Percentiles rank a stretch among this genome's conserved stretches.
Conservation (phyloP, 2,888 invertebrate genomes). For the Conus canariensis region DNA sequence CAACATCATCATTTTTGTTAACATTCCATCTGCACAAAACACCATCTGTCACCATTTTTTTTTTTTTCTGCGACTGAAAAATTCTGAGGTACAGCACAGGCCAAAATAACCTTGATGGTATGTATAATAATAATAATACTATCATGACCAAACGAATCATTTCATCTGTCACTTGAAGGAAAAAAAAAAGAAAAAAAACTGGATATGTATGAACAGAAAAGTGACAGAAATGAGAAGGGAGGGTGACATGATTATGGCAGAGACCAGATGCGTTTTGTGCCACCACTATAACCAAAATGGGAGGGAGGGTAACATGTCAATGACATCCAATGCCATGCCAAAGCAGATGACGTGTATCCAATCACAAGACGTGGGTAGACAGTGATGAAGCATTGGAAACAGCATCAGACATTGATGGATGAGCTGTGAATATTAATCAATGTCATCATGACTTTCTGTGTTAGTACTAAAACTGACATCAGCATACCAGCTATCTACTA, state of each 20-base stretch:
- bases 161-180: background rate
- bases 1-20: background rate
- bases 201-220: background rate
- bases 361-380: conserved; percentile 28
- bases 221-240: background rate
- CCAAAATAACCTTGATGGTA: background rate
- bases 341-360: conserved; percentile 7
- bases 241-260: background rate
- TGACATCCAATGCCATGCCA: conserved; percentile 23
- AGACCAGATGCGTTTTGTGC: conserved; percentile 24
- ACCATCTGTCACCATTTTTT: background rate
- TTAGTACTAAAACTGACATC: no score
- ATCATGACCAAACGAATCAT: background rate
- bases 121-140: background rate
- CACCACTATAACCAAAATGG: background rate
- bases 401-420: background rate
- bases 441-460: background rate
- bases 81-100: background rate
- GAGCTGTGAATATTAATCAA: background rate
- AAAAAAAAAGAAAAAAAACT: background rate
- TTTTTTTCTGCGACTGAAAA: background rate
- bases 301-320: background rate
- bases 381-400: conserved; percentile 21
- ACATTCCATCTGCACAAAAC: conserved; percentile 19
- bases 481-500: no score